Conservation (phyloP, 2,888 invertebrate species). For the Neuroscelio doddi region DNA sequence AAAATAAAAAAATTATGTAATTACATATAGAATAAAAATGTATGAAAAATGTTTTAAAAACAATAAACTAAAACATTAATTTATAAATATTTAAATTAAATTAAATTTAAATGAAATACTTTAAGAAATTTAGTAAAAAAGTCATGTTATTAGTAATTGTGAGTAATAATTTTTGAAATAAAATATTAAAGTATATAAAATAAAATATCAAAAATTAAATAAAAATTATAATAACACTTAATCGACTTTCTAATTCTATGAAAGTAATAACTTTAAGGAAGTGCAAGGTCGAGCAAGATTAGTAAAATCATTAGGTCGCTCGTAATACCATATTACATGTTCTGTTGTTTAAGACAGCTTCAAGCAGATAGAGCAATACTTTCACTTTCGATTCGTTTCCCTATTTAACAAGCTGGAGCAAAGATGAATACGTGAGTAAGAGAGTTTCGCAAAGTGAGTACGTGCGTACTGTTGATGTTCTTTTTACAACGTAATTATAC, state of each 20-base stretch:
- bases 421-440: constrained; percentile 13
- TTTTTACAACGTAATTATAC: not conserved
- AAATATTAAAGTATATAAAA: not conserved
- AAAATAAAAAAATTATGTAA: too few species aligned
- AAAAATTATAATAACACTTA: constrained; percentile 23
- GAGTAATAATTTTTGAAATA: too few species aligned
- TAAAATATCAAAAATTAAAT: not conserved
- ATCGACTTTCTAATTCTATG: constrained; percentile 10
- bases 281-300: constrained; percentile 22
- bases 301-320: constrained; percentile 42
- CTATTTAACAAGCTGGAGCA: constrained; percentile 11
- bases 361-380: constrained; percentile 61
- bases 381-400: constrained; percentile 60
- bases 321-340: constrained; percentile 48
- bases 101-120: too few species aligned
- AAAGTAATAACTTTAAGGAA: not conserved
- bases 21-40: too few species aligned
- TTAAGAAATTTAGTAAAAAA: too few species aligned
- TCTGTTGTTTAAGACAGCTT: constrained; percentile 35
- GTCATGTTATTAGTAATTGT: too few species aligned
- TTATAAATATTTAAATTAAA: too few species aligned
- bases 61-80: too few species aligned
- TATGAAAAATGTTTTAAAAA: too few species aligned
- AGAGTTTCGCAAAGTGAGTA: too few species aligned
- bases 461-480: constrained; percentile 12